These are phyloP conservation scores for Macroglossus sobrinus DNA, from an alignment of 2,113 vertebrate genomes.

Conservation along the genomic window DNA sequence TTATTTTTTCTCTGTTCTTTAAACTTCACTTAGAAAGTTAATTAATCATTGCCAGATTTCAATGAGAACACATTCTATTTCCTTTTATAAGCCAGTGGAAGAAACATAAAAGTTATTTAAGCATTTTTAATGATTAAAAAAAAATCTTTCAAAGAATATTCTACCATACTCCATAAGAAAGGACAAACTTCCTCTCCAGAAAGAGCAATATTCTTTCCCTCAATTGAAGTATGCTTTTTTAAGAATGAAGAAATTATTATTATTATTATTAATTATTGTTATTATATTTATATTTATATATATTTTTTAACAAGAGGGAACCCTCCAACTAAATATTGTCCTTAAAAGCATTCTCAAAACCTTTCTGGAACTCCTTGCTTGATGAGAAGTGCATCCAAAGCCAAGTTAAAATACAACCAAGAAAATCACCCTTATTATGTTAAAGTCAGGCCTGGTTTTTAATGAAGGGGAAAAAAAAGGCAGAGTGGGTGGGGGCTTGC, in stretches of 20 bases:
- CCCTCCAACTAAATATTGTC: background rate
- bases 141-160: constrained; percentile 39
- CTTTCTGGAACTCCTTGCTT: background rate
- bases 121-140: constrained; percentile 42
- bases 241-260: background rate
- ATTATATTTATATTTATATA: background rate
- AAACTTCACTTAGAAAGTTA: constrained; percentile 6
- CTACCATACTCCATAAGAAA: background rate
- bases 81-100: background rate
- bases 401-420: background rate
- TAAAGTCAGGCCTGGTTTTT: background rate
- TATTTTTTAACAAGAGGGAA: background rate
- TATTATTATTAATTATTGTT: too few relatives aligned
- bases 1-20: constrained; percentile 45
- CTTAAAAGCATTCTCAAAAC: background rate
- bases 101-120: constrained; percentile 46
- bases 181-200: background rate
- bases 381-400: background rate
- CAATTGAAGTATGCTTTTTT: background rate
- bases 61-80: constrained; percentile 32
- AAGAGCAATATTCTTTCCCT: background rate
- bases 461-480: background rate
- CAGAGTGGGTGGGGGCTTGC: background rate
- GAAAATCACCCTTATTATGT: background rate
- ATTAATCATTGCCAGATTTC: constrained; percentile 50